Evolutionary conservation across 2,888 invertebrate genomes (phyloP).

Genomic region (Monoplex corrugatus): DNA sequence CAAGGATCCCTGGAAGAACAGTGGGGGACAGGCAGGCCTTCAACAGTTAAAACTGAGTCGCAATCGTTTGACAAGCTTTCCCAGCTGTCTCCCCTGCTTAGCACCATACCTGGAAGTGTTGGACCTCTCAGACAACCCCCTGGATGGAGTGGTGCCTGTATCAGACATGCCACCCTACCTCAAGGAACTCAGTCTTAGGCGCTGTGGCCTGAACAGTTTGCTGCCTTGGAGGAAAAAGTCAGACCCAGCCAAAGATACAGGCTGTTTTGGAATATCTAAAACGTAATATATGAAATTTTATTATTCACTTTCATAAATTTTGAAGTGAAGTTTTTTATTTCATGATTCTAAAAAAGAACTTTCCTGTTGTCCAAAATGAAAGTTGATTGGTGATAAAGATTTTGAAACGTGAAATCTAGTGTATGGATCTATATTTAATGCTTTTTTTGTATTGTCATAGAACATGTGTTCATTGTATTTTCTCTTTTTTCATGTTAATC

Average conservation of each 20-base stretch:
- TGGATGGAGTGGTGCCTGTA: slow-evolving; percentile 89
- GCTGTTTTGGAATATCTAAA: slow-evolving; percentile 52
- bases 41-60: slow-evolving; percentile 90
- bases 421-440: too few species aligned
- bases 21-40: slow-evolving; percentile 64
- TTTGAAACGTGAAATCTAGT: too few species aligned
- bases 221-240: slow-evolving; percentile 84
- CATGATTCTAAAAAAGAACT: too few species aligned
- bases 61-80: slow-evolving; percentile 94
- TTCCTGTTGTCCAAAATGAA: too few species aligned
- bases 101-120: slow-evolving; percentile 92
- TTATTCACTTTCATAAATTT: too few species aligned
- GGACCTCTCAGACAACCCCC: slow-evolving; percentile 94
- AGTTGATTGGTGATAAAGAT: too few species aligned
- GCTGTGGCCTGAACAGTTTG: slow-evolving; percentile 85
- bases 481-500: too few species aligned
- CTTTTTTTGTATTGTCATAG: too few species aligned
- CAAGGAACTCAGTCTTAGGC: slow-evolving; percentile 94
- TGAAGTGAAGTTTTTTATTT: too few species aligned
- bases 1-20: slow-evolving; percentile 56
- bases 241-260: slow-evolving; percentile 50
- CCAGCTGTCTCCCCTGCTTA: slow-evolving; percentile 93
- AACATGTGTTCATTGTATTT: too few species aligned
- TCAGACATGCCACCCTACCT: slow-evolving; percentile 94
- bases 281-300: too few species aligned